Conservation (phyloP, 2,888 invertebrate species). For the Dryococelus australis region DNA sequence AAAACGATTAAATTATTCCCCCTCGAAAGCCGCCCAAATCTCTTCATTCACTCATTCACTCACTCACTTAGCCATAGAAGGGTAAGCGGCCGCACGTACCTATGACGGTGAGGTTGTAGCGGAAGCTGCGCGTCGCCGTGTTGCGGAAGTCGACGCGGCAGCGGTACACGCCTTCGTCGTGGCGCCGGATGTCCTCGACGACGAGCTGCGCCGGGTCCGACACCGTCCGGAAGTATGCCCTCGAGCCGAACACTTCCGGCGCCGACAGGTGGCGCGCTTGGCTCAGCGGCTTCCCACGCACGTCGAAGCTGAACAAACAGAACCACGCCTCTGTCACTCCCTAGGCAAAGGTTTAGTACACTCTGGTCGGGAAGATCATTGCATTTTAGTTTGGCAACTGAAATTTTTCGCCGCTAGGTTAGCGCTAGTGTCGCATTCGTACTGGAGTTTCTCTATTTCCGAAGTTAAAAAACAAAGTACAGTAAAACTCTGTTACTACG, state of each 20-base stretch:
- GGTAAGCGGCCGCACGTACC: conserved; percentile 67
- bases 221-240: conserved; percentile 83
- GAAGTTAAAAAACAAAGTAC: no score
- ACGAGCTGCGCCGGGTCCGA: conserved; percentile 83
- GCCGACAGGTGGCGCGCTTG: conserved; percentile 87
- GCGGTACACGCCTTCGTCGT: conserved; percentile 89
- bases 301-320: conserved; percentile 73
- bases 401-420: no score
- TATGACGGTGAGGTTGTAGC: conserved; percentile 89
- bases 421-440: no score
- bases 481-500: no score
- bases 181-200: conserved; percentile 83
- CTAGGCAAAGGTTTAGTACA: background rate
- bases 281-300: conserved; percentile 80
- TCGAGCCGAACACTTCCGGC: conserved; percentile 83
- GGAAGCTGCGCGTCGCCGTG: conserved; percentile 87
- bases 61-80: no score
- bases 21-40: no score
- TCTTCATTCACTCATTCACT: no score
- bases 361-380: no score
- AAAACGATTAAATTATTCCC: no score
- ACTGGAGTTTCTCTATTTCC: no score
- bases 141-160: conserved; percentile 91
- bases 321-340: background rate
- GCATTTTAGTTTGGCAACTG: no score